Base-by-base conservation (phyloP, 2,113 vertebrate species). In the Crotalus horridus region DNA sequence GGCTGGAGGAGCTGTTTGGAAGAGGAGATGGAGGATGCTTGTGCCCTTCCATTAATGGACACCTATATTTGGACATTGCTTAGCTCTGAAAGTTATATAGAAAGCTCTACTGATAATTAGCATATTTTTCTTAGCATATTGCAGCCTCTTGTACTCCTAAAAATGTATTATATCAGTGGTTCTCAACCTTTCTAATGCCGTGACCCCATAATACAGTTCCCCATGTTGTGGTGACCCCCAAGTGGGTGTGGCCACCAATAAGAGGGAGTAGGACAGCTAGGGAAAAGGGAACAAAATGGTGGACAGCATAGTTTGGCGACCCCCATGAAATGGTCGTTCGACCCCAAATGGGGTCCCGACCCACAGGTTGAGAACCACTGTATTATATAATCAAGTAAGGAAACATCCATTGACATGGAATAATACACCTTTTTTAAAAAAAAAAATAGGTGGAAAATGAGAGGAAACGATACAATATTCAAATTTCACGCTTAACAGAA, bases 401-500 rank as follows among this genome's bases (percentile, higher is more conserved):
- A 88, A 91, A 9, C 0, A 54, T 11, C 56, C 56, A 0, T 3
- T 29, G 1, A 53, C 7, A 61, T 51, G 51, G 0, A 64, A 85
- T 88, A 74, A 86, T 48, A 26, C 92, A 4, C 89, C 93, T 0
- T 89, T 95, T 94, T 87, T 7, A 3, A 43, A 89, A 88, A 39
- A 39, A 89, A 58, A 96, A 94, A 81, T 96, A 99, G 99, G 98
- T 99, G 64, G 98, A 98, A 69, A 97, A 96, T 55, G 97, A 98
- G 85, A 99, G 97, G 94, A 99, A 98, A 94, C 98, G 98, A 89
- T 99, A 94, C 91, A 98, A 98, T 0, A 6, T 97, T 91, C 98
- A 99, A 95, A 98, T 99, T 95, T 97, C 98, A 89, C 98, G 93
- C n/a, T 97, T 99, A 95, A 97, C 97, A 7, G 99, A 99, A 96